Evolutionary conservation across 2,113 vertebrate genomes (phyloP), one percentile per base, ranked within the genome.

Genomic region (Cyanistes caeruleus): DNA sequence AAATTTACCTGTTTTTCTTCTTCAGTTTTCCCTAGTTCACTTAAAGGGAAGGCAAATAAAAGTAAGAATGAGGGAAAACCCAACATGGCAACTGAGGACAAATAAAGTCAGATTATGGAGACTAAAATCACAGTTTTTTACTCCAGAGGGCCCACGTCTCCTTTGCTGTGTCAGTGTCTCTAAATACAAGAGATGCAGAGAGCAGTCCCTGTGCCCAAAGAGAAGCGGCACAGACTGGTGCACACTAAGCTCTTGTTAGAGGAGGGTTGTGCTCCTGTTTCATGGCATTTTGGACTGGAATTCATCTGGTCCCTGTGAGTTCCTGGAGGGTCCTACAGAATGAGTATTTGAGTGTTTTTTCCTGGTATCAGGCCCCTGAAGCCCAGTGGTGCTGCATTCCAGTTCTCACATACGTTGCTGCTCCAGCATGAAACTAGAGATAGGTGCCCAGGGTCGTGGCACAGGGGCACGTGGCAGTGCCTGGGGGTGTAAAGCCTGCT

Each of bases 401-500:
- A n/a, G 3, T 46, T 56, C 25, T 60, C 35, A 39, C 43, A 5
- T 2, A 0, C 1, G 24, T 52, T 49, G 52, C 13, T 72, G 44
- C 35, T n/a, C 30, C 4, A 21, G 39, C 30, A 3, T 16, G 31
- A 49, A 52, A 14, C 31, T 44, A 21, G 14, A 41, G 63, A 10
- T 23, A 16, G 0, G 1, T 11, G 21, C 31, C 4, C 15, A 39
- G 22, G 14, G 25, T 17, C 28, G 27, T 20, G 51, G 35, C 65
- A 55, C 28, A 33, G 24, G 56, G 33, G 17, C 25, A 25, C 0
- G 0, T 22, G 43, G 16, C 28, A 79, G 43, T 10, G 33, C 28
- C 43, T n/a, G 24, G 41, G 81, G 13, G 1, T 46, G 33, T 39
- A 7, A 31, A 60, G 13, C n/a, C 63, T 53, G 15, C 51, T 79